Base-by-base conservation (phyloP, 2,797 vertebrate genomes). In the Pempheris klunzingeri region DNA sequence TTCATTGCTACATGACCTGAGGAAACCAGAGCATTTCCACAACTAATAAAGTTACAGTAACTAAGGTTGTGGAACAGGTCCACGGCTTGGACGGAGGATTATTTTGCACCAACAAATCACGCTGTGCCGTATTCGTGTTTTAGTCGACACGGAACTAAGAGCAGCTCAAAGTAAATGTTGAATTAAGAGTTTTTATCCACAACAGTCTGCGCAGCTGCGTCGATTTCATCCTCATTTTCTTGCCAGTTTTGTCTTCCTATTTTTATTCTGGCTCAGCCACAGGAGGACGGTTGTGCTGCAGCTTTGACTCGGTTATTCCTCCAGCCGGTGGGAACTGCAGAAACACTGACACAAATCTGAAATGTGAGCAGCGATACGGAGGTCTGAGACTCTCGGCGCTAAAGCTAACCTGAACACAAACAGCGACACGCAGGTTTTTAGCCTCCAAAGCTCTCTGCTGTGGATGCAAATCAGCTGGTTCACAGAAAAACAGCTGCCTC, bases 251-350 rank as follows among this genome's bases (percentile, higher is more conserved):
- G 5, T 4, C 18, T 24, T 43, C 12, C n/a, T 38, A 13, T 58
- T 24, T 58, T 34, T n/a, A n/a, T n/a, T 50, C 22, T 4, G 34
- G 22, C 55, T 58, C 20, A 9, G 50, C 18, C 26, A 20, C 28
- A 36, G 28, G 10, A 58, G 18, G 30, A 26, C 7, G 4, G 4
- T n/a, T n/a, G n/a, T n/a, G n/a, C 22, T 13, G 1, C 7, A 43
- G n/a, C n/a, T 41, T 11, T 53, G 38, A 58, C 28, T 55, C 15
- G 9, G 12, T 15, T 15, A 2, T 24, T 28, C 34, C 38, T 43
- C 28, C 3, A 17, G 12, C 1, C 0, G 3, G 18, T 26, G n/a
- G n/a, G n/a, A n/a, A n/a, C 49, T 30, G 36, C n/a, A 2, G 5
- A 30, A 30, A 22, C 22, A 47, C 41, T 17, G 6, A 46, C n/a